phyloP scores from a whole-genome alignment of 2,888 invertebrate species.

The Boloria euphrosyne region DNA sequence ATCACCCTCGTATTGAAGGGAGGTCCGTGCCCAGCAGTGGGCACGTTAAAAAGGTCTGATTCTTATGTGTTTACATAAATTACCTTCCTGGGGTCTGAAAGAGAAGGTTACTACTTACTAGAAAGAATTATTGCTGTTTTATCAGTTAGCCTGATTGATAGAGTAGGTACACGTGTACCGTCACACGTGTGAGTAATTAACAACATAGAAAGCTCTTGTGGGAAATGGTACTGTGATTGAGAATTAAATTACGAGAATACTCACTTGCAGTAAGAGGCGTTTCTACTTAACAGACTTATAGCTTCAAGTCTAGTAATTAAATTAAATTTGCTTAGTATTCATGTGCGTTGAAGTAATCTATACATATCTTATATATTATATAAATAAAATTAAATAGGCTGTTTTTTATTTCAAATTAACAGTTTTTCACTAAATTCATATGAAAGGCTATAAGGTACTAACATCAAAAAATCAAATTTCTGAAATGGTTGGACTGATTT shows the following conservation, averaged over 20 bases:
- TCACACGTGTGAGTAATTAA: conserved; percentile 36
- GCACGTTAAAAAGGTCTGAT: too few species aligned
- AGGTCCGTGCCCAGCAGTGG: too few species aligned
- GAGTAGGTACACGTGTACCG: conserved; percentile 34
- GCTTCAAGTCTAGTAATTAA: conserved; percentile 35
- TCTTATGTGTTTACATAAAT: too few species aligned
- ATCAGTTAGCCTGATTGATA: conserved; percentile 34
- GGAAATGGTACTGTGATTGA: conserved; percentile 37
- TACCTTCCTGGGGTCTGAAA: background rate
- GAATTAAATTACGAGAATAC: conserved; percentile 38
- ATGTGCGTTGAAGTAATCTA: too few species aligned
- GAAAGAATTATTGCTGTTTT: conserved; percentile 17
- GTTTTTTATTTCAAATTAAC: too few species aligned
- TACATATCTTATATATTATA: too few species aligned
- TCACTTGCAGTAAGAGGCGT: conserved; percentile 28
- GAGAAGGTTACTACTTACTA: background rate
- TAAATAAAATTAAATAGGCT: too few species aligned
- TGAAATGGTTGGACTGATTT: too few species aligned
- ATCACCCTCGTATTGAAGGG: too few species aligned
- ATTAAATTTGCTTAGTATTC: conserved; percentile 26
- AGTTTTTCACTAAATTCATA: too few species aligned
- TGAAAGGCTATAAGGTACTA: too few species aligned
- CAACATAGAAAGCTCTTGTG: conserved; percentile 25
- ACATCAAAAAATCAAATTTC: too few species aligned
- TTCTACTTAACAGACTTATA: conserved; percentile 35